phyloP scores from a whole-genome alignment of 2,888 invertebrate genomes.

The Polymixis flavicincta region DNA sequence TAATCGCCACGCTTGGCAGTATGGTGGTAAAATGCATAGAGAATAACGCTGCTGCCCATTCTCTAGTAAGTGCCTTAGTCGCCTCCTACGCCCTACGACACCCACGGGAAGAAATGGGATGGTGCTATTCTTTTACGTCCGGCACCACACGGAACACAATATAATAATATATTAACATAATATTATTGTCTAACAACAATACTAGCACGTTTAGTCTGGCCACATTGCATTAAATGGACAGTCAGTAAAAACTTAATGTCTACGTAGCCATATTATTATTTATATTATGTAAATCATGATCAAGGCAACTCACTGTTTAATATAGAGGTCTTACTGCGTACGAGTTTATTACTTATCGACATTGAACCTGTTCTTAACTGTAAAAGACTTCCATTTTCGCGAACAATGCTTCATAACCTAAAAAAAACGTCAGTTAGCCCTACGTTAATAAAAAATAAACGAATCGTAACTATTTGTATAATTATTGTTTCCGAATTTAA shows the following conservation, averaged over 20 bases:
- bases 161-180: too few species aligned
- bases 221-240: slow-evolving; percentile 15
- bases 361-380: slow-evolving; percentile 11
- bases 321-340: slow-evolving; percentile 22
- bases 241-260: slow-evolving; percentile 40
- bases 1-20: too few species aligned
- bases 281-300: slow-evolving; percentile 50
- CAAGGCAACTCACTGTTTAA: slow-evolving; percentile 35
- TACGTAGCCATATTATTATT: slow-evolving; percentile 33
- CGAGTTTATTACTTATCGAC: slow-evolving; percentile 17
- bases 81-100: too few species aligned
- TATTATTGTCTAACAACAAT: slow-evolving; percentile 19
- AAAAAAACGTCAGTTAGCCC: not conserved
- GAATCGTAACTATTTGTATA: not conserved
- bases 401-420: not conserved
- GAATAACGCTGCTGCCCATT: too few species aligned
- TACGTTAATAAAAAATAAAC: not conserved
- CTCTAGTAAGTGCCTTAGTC: too few species aligned
- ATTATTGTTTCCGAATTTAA: not conserved
- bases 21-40: too few species aligned
- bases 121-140: too few species aligned
- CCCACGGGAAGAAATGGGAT: too few species aligned
- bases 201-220: slow-evolving; percentile 16
- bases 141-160: too few species aligned
- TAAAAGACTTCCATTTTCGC: not conserved